Evolutionary conservation across 2,797 vertebrate species (phyloP), one percentile per base, ranked within the genome.

Genomic region (Clamator glandarius): DNA sequence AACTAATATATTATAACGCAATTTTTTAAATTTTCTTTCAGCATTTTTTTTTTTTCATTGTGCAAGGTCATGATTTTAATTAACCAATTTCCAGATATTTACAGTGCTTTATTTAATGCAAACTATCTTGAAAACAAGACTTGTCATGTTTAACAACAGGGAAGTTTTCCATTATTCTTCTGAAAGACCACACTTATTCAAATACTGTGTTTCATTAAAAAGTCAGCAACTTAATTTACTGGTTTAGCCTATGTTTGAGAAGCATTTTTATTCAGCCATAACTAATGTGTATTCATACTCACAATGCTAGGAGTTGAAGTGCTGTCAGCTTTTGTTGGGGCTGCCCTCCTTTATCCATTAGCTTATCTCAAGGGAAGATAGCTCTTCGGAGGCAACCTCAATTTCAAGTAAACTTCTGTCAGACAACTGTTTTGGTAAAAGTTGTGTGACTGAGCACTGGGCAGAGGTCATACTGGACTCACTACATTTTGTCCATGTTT

Each of bases 341-440:
- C 36, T 95, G 80, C 54, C 33, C 78, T 94, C 62, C 61, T 96
- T 90, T 95, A 83, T 41, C 88, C 90, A 69, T 85, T 73, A 87
- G 44, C 77, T 73, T 91, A 81, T 61, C 72, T 85, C 36, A 73
- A 16, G 75, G 78, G 51, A 87, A 90, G 69, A 35, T 39, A 51
- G 7, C 35, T 80, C 25, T 52, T 86, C 33, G 62, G 35, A 93
- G 36, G 44, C 23, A 93, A 87, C 57, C 46, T 75, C 62, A 75
- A 69, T 96, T 95, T 84, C 64, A 80, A 46, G 41, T 3, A 41
- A 96, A 94, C 36, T 46, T 94, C 54, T 75, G 73, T 68, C 54
- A 81, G 29, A 42, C 69, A 39, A 25, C 35, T 51, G 61, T 85
- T 87, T 90, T 62, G 15, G 23, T 79, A 73, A 89, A 73, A 33